phyloP scores from a whole-genome alignment of 2,113 vertebrate genomes.

The Dolichotis patagonum region DNA sequence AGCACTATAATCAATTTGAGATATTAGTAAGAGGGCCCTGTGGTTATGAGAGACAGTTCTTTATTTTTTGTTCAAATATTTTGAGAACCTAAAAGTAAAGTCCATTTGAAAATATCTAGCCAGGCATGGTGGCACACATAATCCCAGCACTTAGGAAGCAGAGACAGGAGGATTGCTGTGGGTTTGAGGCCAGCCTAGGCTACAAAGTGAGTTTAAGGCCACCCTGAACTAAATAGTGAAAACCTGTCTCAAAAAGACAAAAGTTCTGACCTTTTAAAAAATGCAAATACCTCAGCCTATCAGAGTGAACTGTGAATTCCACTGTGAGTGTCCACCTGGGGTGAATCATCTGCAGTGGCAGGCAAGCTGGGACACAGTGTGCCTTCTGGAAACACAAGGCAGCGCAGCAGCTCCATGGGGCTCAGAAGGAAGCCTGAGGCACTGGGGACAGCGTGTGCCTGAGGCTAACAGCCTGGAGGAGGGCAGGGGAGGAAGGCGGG shows the following conservation, averaged over 20 bases:
- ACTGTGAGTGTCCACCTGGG: background rate
- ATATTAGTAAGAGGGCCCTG: background rate
- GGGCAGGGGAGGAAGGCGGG: background rate
- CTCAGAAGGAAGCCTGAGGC: background rate
- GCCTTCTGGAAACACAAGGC: conserved; percentile 1
- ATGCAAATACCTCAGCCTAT: background rate
- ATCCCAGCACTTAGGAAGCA: background rate
- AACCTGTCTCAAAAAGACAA: background rate
- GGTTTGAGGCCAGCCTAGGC: no score
- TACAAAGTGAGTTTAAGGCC: background rate
- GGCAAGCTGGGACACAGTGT: background rate
- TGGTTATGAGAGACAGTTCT: background rate
- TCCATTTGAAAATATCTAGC: background rate
- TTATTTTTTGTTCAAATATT: background rate
- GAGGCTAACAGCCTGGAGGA: background rate
- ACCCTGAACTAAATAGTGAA: background rate
- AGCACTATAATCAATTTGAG: background rate
- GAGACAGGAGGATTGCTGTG: background rate
- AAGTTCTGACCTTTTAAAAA: background rate
- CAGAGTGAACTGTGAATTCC: background rate
- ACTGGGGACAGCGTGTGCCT: rapidly evolving
- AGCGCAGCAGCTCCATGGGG: background rate
- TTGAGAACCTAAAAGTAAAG: conserved; percentile 13
- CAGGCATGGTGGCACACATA: background rate
- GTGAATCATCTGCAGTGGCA: background rate